Conservation (phyloP, 2,113 vertebrate species). For the Nothoprocta pentlandii region DNA sequence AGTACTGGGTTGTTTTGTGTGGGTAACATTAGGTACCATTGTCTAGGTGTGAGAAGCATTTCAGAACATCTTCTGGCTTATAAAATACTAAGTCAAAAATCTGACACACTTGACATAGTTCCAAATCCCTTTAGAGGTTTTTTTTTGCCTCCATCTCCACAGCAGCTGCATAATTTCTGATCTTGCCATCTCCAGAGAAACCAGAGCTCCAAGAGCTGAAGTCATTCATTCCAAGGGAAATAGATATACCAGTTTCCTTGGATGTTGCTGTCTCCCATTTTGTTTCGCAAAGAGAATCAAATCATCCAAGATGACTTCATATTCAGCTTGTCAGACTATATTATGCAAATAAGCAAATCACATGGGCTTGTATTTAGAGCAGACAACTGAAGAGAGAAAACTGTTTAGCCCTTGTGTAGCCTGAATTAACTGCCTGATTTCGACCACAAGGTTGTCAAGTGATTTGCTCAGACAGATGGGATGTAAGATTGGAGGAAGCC, state of each 20-base stretch:
- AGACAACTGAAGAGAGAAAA: conserved; percentile 21
- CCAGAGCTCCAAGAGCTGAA: neutral
- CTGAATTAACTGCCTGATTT: conserved; percentile 49
- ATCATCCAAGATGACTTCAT: conserved; percentile 61
- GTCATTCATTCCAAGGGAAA: neutral
- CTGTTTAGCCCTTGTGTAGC: neutral
- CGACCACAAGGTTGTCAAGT: neutral
- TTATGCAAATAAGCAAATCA: conserved; percentile 56
- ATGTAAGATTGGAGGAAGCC: neutral
- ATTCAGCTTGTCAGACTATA: conserved; percentile 45
- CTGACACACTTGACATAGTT: neutral
- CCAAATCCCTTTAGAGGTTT: neutral
- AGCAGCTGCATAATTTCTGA: conserved; percentile 30
- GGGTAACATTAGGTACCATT: neutral
- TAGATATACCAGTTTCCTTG: neutral
- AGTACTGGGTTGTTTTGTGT: rapidly evolving
- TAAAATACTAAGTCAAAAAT: neutral
- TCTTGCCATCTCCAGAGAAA: neutral
- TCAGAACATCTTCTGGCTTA: neutral
- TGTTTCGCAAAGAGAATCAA: conserved; percentile 50
- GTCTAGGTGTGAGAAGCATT: neutral
- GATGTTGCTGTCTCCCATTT: conserved; percentile 43
- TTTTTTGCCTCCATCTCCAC: neutral
- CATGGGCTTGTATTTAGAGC: conserved; percentile 42
- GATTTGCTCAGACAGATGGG: neutral